Base-by-base conservation (phyloP, 1,140 invertebrate species). In the Temnothorax longispinosus region DNA sequence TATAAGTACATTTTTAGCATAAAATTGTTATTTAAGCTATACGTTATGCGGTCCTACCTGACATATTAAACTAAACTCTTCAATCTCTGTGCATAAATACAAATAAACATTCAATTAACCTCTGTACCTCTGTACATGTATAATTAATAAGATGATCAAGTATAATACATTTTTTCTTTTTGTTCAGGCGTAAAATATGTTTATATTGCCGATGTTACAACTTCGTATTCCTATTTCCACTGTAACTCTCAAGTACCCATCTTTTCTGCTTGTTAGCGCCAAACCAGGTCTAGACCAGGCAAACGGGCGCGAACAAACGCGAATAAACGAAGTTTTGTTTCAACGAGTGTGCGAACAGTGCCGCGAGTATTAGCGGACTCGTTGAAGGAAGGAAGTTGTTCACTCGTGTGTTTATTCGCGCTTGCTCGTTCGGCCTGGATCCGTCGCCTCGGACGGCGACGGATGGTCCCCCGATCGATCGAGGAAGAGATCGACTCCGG, bases 401-500 rank as follows among this genome's bases (percentile, higher is more conserved):
- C 32, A 65, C 7, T 38, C 62, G 18, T 15, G 50, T n/a, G 35
- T n/a, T 65, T 65, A 38, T 65, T 65, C 62, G 35, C 32, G 15
- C 21, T 38, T 13, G 35, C 62, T 38, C 58, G 58, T 5, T 32
- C 58, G 58, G 13, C 27, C 62, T 38, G 62, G 32, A 65, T 38
- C 35, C 7, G 4, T 27, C 27, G 21, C 10, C n/a, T 78, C 41
- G n/a, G 10, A 27, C 2, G n/a, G 15, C 27, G 21, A 44, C 15
- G 41, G 21, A 18, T 5, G 62, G 41, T 50, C 32, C 38, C 38
- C 10, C 52, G 84, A 69, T 32, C 50, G 77, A 65, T 67, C 77
- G 41, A 72, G 64, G 38, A 54, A 32, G 80, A 72, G 80, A 82
- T 82, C 27, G 35, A 67, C 35, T 52, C 52, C 52, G 18, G 13